phyloP scores from a whole-genome alignment of 1,140 invertebrate species.

The Lordiphosa collinella region DNA sequence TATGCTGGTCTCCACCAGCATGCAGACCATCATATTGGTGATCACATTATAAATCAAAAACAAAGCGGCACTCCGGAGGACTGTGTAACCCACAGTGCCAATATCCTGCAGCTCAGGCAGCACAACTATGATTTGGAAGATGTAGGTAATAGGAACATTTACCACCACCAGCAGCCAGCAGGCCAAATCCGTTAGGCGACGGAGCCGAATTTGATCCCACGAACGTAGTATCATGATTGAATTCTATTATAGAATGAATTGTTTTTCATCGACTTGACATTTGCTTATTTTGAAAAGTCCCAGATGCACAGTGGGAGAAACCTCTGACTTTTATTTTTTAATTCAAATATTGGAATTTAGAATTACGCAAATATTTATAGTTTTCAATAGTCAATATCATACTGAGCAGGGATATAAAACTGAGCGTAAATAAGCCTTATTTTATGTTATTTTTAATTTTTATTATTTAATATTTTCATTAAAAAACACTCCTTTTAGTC shows the following conservation, averaged over 20 bases:
- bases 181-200: constrained; percentile 24
- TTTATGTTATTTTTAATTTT: too few species aligned
- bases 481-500: too few species aligned
- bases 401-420: too few species aligned
- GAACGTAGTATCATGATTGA: constrained; percentile 57
- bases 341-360: too few species aligned
- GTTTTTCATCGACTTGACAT: neutral
- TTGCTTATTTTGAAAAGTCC: neutral
- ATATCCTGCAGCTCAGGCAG: constrained; percentile 82
- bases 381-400: too few species aligned
- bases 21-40: constrained; percentile 87
- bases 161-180: constrained; percentile 61
- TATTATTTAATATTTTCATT: too few species aligned
- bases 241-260: neutral
- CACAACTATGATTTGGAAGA: constrained; percentile 84
- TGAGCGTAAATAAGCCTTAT: too few species aligned
- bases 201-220: constrained; percentile 28
- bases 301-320: too few species aligned
- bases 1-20: constrained; percentile 87
- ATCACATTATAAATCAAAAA: constrained; percentile 88
- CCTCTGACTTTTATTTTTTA: too few species aligned
- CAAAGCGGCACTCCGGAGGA: constrained; percentile 84
- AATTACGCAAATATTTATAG: too few species aligned
- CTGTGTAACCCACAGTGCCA: constrained; percentile 80
- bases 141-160: constrained; percentile 54